Base-by-base conservation (phyloP, 2,888 invertebrate species). In the Ornithoptera priamus region DNA sequence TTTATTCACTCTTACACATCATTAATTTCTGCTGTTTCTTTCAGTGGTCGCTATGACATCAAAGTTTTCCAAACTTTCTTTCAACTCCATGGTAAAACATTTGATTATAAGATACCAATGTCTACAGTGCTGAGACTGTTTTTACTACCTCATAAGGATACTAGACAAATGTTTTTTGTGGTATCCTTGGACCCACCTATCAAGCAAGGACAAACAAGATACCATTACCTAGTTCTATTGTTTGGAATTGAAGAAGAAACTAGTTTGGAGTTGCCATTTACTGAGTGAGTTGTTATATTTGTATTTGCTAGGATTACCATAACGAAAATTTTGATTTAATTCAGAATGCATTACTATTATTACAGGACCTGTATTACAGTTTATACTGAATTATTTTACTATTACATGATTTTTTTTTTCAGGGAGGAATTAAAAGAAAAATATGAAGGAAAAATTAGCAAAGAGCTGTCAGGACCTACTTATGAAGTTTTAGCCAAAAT, bases 71-170 rank as follows among this genome's bases (percentile, higher is more conserved):
- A 97, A 75, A 86, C 90, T 39, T 90, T 92, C 82, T 90, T 93
- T 87, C 89, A 88, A 81, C 95, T 95, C 65, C 93, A 97, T 95
- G 93, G 98, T 97, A 99, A 99, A 94, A 99, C 99, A 0, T 99
- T 99, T 83, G 99, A 99, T 92, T 99, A 99, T 93, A 99, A 99
- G 92, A 99, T 99, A 78, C 99, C 99, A 0, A 97, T 98, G 95
- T 97, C 97, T 0, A 99, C 99, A 0, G 99, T 99, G 5, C 93
- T 99, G 20, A 95, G 99, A 10, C 90, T 99, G 20, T 99, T 99
- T 85, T 93, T 99, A 50, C 90, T 99, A 66, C 99, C 99, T 0
- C 99, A 99, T 85, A 98, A 98, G 84, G 99, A 99, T 86, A 97
- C 96, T n/a, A 93, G 99, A 1, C 99, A 99, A 88, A 99, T 98